Conservation (phyloP, 2,888 invertebrate genomes). For the Congeria kusceri region DNA sequence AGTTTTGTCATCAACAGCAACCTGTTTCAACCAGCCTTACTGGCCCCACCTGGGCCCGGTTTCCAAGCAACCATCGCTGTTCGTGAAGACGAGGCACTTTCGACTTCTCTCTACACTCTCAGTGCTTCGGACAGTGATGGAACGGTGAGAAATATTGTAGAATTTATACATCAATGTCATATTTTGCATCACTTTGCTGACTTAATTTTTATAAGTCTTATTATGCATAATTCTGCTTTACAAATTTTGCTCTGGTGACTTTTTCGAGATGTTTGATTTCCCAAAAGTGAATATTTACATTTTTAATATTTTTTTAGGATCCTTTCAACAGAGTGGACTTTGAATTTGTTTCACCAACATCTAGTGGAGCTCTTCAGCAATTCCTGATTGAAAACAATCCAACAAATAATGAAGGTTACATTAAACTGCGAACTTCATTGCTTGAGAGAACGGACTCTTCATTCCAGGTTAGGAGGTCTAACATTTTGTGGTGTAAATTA, state of each 20-base stretch:
- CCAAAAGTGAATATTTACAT: too few species aligned
- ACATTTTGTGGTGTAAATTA: too few species aligned
- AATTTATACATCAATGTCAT: too few species aligned
- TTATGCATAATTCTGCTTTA: slow-evolving; percentile 9
- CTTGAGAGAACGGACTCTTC: neutral
- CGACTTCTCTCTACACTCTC: slow-evolving; percentile 32
- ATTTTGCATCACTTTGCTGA: too few species aligned
- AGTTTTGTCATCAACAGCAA: slow-evolving; percentile 72
- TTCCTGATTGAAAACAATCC: slow-evolving; percentile 64
- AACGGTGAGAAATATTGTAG: slow-evolving; percentile 54
- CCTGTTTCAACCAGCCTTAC: slow-evolving; percentile 66
- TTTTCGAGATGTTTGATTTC: too few species aligned
- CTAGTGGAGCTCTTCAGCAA: slow-evolving; percentile 28
- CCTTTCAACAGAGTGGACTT: slow-evolving; percentile 63
- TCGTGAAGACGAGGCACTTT: slow-evolving; percentile 40
- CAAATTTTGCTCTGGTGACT: too few species aligned
- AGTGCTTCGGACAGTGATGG: slow-evolving; percentile 65
- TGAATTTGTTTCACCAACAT: slow-evolving; percentile 23
- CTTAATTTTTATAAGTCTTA: neutral
- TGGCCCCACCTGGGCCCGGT: slow-evolving; percentile 31
- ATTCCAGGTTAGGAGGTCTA: neutral
- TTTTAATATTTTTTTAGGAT: slow-evolving; percentile 41
- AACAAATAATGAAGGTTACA: slow-evolving; percentile 48
- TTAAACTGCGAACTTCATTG: slow-evolving; percentile 21
- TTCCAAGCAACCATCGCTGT: slow-evolving; percentile 52